Conservation (phyloP, 2,113 vertebrate genomes). For the Pygoscelis antarcticus region DNA sequence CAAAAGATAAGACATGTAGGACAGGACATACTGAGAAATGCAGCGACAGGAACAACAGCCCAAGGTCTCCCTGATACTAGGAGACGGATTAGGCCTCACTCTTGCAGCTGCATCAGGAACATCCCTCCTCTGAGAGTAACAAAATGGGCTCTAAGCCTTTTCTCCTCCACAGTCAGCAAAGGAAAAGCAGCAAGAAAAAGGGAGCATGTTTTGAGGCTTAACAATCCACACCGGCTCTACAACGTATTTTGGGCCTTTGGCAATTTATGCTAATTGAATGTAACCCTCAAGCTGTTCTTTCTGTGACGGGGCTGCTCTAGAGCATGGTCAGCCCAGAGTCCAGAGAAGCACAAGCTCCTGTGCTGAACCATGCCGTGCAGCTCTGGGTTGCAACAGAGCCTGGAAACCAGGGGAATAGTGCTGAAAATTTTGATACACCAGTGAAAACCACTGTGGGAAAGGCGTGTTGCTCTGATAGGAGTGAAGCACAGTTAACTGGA, state of each 20-base stretch:
- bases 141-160: background rate
- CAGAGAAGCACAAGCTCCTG: background rate
- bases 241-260: background rate
- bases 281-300: constrained; percentile 45
- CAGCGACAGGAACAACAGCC: background rate
- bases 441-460: background rate
- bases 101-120: background rate
- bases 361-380: fast-evolving
- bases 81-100: background rate
- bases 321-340: background rate
- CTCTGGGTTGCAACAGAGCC: background rate
- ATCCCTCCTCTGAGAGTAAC: background rate
- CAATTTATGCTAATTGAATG: constrained; percentile 9
- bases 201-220: background rate
- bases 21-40: background rate
- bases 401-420: background rate
- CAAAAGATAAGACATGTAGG: background rate
- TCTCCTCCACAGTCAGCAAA: background rate
- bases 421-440: background rate
- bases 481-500: background rate
- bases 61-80: background rate
- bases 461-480: background rate
- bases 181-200: background rate
- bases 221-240: background rate
- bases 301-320: background rate